Base-by-base conservation (phyloP, 1,140 invertebrate species). In the Hycleus phaleratus region DNA sequence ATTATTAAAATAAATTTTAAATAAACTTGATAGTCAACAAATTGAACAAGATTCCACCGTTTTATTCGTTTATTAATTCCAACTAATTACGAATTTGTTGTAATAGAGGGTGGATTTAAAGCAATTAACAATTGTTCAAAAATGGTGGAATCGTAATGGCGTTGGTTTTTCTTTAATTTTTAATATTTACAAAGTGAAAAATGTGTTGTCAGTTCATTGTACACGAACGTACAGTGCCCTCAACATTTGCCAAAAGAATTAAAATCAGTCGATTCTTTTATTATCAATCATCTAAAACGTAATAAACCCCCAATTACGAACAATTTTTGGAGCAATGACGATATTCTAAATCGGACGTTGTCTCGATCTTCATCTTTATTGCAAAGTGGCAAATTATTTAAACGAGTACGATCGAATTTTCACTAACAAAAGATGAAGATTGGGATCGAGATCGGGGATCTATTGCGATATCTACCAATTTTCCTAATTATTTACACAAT, bases 171-270 rank as follows among this genome's bases (percentile, higher is more conserved):
- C 18, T 18, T 18, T 18, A 18, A 18, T 18, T 10, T 44, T 55
- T 46, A 43, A 25, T 63, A 64, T 59, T 24, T 61, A 62, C 55
- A 59, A 60, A 58, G 46, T 43, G 32, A 7, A 32, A 32, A 32
- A 32, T 51, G 64, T 63, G 61, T 66, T 53, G 63, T 66, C 64
- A 66, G 64, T 66, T 32, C 61, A 63, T 66, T 66, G 64, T 66
- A 66, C 64, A 12, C 25, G 51, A 48, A 40, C 46, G 64, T 61
- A 66, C 64, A 66, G 64, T 66, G 61, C 64, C 7, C 4, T 32
- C 59, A 46, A 46, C 7, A 10, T 49, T 18, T 26, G 8, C 49
- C 12, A 38, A 7, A 38, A 38, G 10, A 38, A 38, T 42, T 42
- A n/a, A 4, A 42, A 10, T 11, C 11, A 10, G 9, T 42, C 11